Evolutionary conservation across 2,797 vertebrate species (phyloP), one percentile per base, ranked within the genome.

Genomic region (Melanotaenia trifasciata): DNA sequence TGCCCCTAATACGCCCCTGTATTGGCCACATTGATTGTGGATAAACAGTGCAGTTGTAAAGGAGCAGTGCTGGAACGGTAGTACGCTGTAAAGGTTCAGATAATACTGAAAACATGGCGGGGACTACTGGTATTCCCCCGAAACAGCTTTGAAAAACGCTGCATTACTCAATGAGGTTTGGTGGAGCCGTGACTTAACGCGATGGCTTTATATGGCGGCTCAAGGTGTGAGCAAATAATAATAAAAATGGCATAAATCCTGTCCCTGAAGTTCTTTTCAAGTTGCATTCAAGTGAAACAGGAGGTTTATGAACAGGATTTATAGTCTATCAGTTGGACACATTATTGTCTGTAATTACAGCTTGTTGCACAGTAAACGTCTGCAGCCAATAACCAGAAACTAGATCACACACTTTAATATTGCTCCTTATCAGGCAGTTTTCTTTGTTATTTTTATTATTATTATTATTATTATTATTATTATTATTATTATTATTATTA

Each of bases 11-110:
- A 92, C 86, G 45, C 86, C 91, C 86, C 87, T 73, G 86, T 84
- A 90, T 84, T 91, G 90, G 90, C 80, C 76, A 63, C 87, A 91
- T 90, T 93, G 92, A 93, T 93, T 92, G 90, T 89, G 91, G 90
- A 93, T 93, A 93, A 94, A 95, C 93, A 94, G 72, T 58, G 80
- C 26, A 90, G 93, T 61, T 82, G 93, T 95, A 94, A 94, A 95
- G 88, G 68, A 77, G 84, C 87, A 86, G 78, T 84, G 86, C 66
- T 70, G 84, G 84, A 85, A 82, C 70, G 79, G 84, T 65, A 87
- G 84, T 75, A 18, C 69, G 87, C 89, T 70, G 86, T 92, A 93
- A 92, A 94, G 80, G 47, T 1, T 36, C 64, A 89, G 90, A 92
- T 90, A 89, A 87, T 80, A 80, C 65, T 79, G 71, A 76, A 91